Evolutionary conservation across 2,797 vertebrate species (phyloP), one percentile per base, ranked within the genome.

Genomic region (Chaenodraco wilsoni): DNA sequence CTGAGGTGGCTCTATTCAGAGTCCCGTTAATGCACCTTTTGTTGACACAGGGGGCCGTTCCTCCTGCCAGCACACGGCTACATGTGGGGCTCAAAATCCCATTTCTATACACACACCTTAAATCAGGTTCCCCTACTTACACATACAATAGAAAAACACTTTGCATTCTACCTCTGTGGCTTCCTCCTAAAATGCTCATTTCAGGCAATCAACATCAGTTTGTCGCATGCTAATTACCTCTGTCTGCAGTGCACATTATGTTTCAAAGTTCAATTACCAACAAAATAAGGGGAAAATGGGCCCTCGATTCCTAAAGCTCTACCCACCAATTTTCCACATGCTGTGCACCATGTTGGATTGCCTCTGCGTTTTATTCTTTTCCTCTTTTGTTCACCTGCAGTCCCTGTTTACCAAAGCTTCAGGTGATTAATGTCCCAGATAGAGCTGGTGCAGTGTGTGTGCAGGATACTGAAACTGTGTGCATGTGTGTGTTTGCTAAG

Each of bases 211-310:
- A 97, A 95, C 93, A 93, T 96, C 96, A 95, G 95, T 97, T 98
- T 95, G 92, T 94, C 94, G 94, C 92, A 94, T 91, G 90, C 94
- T 98, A 98, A 98, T 97, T 97, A 96, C 95, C 89, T 92, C 90
- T 95, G 96, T 96, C 97, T 96, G 96, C 96, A 97, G 95, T 94
- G 93, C 96, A 95, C 96, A 92, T 97, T 97, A 95, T 93, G 88
- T 94, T 95, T 94, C 95, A 95, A 96, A 96, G 97, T 96, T 99
- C 96, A 99, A 97, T 99, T 97, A 97, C 96, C 90, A 93, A 93
- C 95, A 94, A 95, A 95, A 95, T 93, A 95, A 96, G 96, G 96
- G 93, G 91, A 96, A 95, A 97, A 95, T 95, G 94, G 93, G 93
- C 87, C 92, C 90, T 94, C 91, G 87, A 91, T 90, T 37, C 94